Evolutionary conservation across 2,888 invertebrate genomes (phyloP).

Genomic region (Coecobrya sp.): DNA sequence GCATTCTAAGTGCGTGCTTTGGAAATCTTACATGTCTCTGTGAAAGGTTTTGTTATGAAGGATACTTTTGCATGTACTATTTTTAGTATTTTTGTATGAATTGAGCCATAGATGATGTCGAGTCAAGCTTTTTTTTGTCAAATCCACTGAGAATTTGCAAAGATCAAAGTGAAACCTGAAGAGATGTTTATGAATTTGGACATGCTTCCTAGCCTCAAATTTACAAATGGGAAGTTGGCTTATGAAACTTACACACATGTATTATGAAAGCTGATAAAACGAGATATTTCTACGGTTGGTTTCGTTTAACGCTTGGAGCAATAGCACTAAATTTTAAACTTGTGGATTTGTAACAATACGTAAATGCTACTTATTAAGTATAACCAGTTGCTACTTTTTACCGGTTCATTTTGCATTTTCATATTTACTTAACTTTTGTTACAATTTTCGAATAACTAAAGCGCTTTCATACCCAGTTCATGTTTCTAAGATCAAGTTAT

Average conservation of each 20-base stretch:
- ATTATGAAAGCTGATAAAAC: background rate
- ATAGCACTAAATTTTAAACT: too few relatives aligned
- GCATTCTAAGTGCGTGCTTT: background rate
- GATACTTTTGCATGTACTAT: background rate
- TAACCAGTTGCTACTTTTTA: too few relatives aligned
- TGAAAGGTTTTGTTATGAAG: constrained; percentile 21
- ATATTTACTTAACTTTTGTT: too few relatives aligned
- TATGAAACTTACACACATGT: too few relatives aligned
- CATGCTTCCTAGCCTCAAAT: background rate
- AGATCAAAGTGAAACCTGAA: constrained; percentile 75
- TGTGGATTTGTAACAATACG: too few relatives aligned
- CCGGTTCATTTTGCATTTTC: too few relatives aligned
- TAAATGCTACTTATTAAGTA: too few relatives aligned
- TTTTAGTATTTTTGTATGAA: constrained; percentile 41
- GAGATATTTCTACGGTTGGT: background rate
- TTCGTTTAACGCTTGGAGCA: too few relatives aligned
- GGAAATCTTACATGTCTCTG: constrained; percentile 23
- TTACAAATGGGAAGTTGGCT: background rate
- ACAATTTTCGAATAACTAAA: too few relatives aligned
- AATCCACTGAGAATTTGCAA: constrained; percentile 75
- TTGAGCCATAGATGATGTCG: constrained; percentile 51
- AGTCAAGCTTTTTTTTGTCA: constrained; percentile 70
- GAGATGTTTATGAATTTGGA: constrained; percentile 10
- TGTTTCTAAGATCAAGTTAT: too few relatives aligned
- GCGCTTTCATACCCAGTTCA: too few relatives aligned